Evolutionary conservation across 2,888 invertebrate species (phyloP), one percentile per base, ranked within the genome.

Genomic region (Petrolisthes cinctipes): DNA sequence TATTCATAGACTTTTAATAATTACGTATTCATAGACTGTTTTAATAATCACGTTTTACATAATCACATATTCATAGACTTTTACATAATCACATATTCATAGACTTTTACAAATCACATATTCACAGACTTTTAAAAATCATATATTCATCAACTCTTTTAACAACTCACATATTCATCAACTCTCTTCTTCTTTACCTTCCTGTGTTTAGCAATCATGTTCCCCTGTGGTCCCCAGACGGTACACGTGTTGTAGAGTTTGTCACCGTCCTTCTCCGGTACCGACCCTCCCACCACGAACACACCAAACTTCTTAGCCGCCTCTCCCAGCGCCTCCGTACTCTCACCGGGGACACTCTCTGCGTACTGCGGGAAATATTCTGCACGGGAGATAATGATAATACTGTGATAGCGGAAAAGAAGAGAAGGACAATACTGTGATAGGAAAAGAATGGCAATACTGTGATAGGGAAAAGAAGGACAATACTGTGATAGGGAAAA

Each of bases 231-330:
- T 88, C 92, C 92, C 91, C 92, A 94, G 7, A 93, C 92, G 37
- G 97, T 96, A 92, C 97, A 97, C 0, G 98, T 98, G 93, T 99
- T 99, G 92, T 95, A 97, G 7, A 97, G 93, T 91, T 95, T 95
- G 68, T 94, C 94, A 84, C 93, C 93, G 80, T 95, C 95, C 89
- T 94, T 93, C 93, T 99, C 98, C 0, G 98, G 98, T 91, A 98
- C 95, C 0, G 98, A 97, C 9, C 98, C 99, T 11, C 97, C 98
- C 82, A 99, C 95, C 37, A 99, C 94, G 92, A 95, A 97, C 84
- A 98, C 94, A 37, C 95, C 94, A 90, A 96, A 94, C 89, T 96
- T 95, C 91, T 95, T 95, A 0, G 98, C 98, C 51, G 95, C 95
- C 85, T 94, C 92, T 0, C 97, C 96, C 57, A 98, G 93, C 57